phyloP scores from a whole-genome alignment of 2,888 invertebrate species.

The Acholoe squamosa region DNA sequence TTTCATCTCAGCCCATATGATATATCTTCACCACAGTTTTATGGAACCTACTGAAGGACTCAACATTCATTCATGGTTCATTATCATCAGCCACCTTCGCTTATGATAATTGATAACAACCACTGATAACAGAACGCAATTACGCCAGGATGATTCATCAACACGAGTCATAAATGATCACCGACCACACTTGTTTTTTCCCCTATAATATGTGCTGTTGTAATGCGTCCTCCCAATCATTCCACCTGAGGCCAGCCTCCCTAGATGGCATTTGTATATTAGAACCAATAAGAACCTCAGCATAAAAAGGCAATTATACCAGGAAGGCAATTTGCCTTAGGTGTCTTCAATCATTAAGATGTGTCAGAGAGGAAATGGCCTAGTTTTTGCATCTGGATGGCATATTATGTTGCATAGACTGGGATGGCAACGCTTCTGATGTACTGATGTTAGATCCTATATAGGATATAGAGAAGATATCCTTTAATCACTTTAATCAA shows the following conservation, averaged over 20 bases:
- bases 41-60: too few species aligned
- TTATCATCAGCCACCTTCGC: too few species aligned
- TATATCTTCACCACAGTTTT: too few species aligned
- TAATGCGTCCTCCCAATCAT: background rate
- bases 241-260: too few species aligned
- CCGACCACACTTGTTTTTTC: background rate
- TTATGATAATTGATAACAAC: background rate
- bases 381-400: background rate
- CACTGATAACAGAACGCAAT: background rate
- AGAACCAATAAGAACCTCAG: background rate
- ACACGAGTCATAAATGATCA: background rate
- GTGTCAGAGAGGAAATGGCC: background rate
- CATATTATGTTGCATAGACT: background rate
- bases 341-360: background rate
- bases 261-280: background rate
- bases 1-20: too few species aligned
- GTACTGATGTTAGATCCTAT: too few species aligned
- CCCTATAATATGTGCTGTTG: background rate
- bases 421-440: too few species aligned
- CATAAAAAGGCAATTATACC: background rate
- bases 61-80: too few species aligned
- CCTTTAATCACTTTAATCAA: too few species aligned
- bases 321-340: background rate
- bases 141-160: background rate
- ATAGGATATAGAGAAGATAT: too few species aligned